Evolutionary conservation across 2,888 invertebrate genomes (phyloP).

Genomic region (Diogma glabrata): DNA sequence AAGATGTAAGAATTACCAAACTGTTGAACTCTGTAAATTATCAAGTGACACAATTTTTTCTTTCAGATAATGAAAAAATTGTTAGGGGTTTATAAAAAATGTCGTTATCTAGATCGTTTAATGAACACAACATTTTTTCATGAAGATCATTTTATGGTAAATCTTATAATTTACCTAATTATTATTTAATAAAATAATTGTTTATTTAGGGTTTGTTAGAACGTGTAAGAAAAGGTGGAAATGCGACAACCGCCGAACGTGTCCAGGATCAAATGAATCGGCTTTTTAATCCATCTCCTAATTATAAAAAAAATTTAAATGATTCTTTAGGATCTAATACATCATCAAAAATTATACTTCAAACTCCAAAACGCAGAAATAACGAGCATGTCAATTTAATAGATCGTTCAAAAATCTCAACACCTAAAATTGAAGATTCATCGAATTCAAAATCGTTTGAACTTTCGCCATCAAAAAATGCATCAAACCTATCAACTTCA

Average conservation of each 20-base stretch:
- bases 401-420: constrained; percentile 3
- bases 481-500: constrained; percentile 14
- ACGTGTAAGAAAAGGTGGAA: constrained; percentile 61
- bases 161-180: constrained; percentile 17
- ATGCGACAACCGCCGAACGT: constrained; percentile 47
- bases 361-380: background rate
- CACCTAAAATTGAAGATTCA: background rate
- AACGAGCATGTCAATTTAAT: background rate
- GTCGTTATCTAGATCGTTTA: constrained; percentile 71
- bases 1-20: constrained; percentile 39
- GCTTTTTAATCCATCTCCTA: constrained; percentile 23
- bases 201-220: constrained; percentile 57
- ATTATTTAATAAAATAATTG: background rate
- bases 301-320: background rate
- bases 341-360: background rate
- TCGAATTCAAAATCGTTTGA: background rate
- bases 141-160: constrained; percentile 64
- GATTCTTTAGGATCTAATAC: background rate
- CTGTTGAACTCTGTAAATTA: background rate
- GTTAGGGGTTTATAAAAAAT: constrained; percentile 72
- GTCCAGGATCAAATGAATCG: constrained; percentile 58
- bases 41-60: background rate
- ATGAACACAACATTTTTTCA: constrained; percentile 80
- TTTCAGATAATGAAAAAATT: constrained; percentile 61
- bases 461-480: constrained; percentile 6